Percentiles rank a stretch among this genome's conserved stretches.
Conservation (phyloP, 2,888 invertebrate species). For the Acrocyrtus sp. region DNA sequence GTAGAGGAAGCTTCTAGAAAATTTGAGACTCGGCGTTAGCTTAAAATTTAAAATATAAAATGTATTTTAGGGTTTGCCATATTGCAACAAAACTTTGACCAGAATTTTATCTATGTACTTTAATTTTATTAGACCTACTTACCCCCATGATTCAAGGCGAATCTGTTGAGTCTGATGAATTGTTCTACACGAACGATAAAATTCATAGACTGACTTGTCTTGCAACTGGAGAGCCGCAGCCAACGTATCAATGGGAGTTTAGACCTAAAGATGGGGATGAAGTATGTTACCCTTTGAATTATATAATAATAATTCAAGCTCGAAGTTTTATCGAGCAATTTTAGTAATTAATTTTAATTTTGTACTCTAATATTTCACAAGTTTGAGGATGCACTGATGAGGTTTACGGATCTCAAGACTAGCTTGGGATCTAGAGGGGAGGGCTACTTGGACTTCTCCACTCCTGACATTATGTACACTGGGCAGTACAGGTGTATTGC, state of each 20-base stretch:
- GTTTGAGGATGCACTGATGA: not conserved
- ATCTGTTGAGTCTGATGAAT: too few relatives aligned
- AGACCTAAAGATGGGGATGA: slow-evolving; percentile 15
- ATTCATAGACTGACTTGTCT: slow-evolving; percentile 23
- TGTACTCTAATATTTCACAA: too few relatives aligned
- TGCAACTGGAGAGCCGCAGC: slow-evolving; percentile 33
- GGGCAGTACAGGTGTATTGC: slow-evolving; percentile 6
- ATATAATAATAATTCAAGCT: not conserved
- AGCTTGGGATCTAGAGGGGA: slow-evolving; percentile 28
- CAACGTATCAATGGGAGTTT: slow-evolving; percentile 18
- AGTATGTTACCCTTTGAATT: not conserved
- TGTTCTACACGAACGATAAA: slow-evolving; percentile 13
- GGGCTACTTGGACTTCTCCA: slow-evolving; percentile 35
- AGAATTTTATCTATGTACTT: too few relatives aligned
- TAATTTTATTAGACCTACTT: too few relatives aligned
- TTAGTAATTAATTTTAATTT: not conserved
- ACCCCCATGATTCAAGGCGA: too few relatives aligned
- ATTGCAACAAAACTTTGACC: too few relatives aligned
- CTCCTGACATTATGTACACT: not conserved
- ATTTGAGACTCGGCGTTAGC: slow-evolving; percentile 34
- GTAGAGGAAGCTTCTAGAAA: not conserved
- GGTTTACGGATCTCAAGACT: slow-evolving; percentile 20
- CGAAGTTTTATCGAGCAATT: not conserved
- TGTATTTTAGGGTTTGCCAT: too few relatives aligned
- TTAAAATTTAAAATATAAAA: too few relatives aligned